Conservation (phyloP, 2,888 invertebrate genomes). For the Candidula unifasciata region DNA sequence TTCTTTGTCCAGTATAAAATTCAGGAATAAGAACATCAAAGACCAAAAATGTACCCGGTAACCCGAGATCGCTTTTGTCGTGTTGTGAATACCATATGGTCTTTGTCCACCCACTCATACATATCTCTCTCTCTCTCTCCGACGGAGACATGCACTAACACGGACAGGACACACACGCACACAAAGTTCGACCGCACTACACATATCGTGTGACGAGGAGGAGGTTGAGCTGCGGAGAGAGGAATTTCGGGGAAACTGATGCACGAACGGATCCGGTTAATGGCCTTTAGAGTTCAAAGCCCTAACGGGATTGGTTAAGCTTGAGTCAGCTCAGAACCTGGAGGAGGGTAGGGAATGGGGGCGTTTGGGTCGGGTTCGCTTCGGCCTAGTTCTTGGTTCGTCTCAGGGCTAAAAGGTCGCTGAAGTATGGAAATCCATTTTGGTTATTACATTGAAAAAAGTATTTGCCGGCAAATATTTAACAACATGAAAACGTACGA, state of each 20-base stretch:
- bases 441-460: background rate
- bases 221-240: background rate
- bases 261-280: background rate
- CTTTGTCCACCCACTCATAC: too few species aligned
- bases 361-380: background rate
- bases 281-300: conserved; percentile 21
- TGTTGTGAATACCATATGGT: too few species aligned
- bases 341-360: background rate
- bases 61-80: too few species aligned
- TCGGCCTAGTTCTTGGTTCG: conserved; percentile 8
- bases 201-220: background rate
- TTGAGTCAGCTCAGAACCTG: background rate
- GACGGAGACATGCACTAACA: background rate
- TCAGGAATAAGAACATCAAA: too few species aligned
- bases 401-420: conserved; percentile 18
- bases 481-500: too few species aligned
- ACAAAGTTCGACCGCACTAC: background rate
- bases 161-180: background rate
- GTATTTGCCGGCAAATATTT: too few species aligned
- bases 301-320: conserved; percentile 28
- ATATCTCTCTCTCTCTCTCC: background rate
- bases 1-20: too few species aligned
- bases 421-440: background rate
- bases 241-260: background rate
- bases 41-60: too few species aligned